Percentiles rank a stretch among this genome's conserved stretches.
phyloP scores from a whole-genome alignment of 2,888 invertebrate genomes.

The Harpalus rufipes region DNA sequence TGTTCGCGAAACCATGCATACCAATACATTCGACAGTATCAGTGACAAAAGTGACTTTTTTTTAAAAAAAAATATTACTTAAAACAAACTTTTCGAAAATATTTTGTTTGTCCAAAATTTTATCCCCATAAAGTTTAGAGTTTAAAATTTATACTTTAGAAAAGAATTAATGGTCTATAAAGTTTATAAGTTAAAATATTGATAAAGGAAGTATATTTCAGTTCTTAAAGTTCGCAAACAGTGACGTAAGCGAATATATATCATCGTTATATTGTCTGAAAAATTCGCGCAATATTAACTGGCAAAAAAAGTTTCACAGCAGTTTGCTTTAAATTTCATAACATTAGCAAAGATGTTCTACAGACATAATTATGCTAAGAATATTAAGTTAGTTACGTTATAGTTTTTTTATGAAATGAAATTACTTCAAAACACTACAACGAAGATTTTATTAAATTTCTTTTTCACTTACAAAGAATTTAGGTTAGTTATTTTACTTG shows the following conservation, averaged over 20 bases:
- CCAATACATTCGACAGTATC: too few species aligned
- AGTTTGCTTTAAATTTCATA: conserved; percentile 1
- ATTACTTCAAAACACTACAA: too few species aligned
- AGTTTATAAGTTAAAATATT: not conserved
- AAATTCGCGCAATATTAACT: conserved; percentile 3
- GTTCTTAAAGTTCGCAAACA: not conserved
- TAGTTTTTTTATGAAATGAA: not conserved
- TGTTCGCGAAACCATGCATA: too few species aligned
- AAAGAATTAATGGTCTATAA: not conserved
- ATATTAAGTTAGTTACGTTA: not conserved
- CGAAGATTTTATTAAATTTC: too few species aligned
- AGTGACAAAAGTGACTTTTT: too few species aligned
- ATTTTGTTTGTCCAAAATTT: too few species aligned
- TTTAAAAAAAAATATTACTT: too few species aligned
- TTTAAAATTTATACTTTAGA: not conserved
- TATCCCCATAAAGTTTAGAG: too few species aligned
- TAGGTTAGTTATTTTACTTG: too few species aligned
- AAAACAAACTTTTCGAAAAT: too few species aligned
- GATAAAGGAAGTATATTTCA: not conserved
- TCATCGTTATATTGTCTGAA: conserved; percentile 18
- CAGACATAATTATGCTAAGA: conserved; percentile 4
- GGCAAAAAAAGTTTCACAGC: conserved; percentile 31
- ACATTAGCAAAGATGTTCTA: conserved; percentile 12
- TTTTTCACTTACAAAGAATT: too few species aligned
- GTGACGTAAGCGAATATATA: not conserved